A percentile compares a stretch with the other conserved stretches of the same genome.
Conservation (phyloP, 2,888 invertebrate genomes). For the Pristionchus maxplancki region DNA sequence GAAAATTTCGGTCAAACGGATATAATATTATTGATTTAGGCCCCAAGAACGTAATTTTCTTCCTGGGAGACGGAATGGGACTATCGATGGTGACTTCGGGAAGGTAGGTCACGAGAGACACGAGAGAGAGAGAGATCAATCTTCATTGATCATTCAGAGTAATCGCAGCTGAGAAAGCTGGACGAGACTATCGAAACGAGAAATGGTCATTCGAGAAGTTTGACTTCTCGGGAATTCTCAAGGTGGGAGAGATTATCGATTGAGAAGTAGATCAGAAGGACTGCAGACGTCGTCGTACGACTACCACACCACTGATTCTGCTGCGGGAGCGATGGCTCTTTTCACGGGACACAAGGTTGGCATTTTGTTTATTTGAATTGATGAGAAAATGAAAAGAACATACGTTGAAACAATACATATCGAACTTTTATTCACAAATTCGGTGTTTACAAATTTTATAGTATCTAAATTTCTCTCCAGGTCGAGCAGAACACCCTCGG, state of each 20-base stretch:
- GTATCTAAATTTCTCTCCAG: constrained; percentile 21
- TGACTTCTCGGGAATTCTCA: constrained; percentile 50
- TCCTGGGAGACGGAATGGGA: constrained; percentile 53
- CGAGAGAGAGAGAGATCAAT: neutral
- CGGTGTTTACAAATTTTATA: neutral
- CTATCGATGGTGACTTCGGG: constrained; percentile 50
- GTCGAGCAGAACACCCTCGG: constrained; percentile 48
- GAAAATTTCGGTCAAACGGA: neutral
- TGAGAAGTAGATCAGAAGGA: too few species aligned
- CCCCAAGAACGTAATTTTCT: constrained; percentile 51
- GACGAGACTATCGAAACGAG: constrained; percentile 14
- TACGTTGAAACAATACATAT: neutral
- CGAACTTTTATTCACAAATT: neutral
- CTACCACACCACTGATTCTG: constrained; percentile 48
- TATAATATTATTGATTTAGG: neutral
- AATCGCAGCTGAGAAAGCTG: constrained; percentile 19
- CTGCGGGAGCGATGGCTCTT: constrained; percentile 48
- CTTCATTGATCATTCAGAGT: neutral
- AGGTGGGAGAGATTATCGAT: constrained; percentile 22
- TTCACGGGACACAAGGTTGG: constrained; percentile 48
- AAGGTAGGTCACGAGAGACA: neutral
- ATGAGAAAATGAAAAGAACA: neutral
- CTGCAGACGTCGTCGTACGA: constrained; percentile 48
- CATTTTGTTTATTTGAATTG: neutral
- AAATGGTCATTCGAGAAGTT: constrained; percentile 50